Conservation (phyloP, 2,113 vertebrate species). For the Ifrita kowaldi region DNA sequence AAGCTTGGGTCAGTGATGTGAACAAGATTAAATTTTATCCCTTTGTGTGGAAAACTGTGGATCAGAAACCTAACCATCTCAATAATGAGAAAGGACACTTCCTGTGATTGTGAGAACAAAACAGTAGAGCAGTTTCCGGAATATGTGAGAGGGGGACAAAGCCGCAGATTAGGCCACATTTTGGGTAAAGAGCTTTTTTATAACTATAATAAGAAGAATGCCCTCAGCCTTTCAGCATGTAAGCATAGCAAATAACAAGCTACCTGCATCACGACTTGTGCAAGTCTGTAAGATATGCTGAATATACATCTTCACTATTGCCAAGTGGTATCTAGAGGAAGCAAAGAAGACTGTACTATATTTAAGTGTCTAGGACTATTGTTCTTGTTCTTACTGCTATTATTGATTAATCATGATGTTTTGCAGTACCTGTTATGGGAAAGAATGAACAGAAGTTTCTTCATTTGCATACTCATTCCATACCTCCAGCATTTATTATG, state of each 20-base stretch:
- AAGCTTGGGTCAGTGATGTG: background rate
- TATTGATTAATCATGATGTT: background rate
- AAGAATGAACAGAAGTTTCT: background rate
- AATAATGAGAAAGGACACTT: background rate
- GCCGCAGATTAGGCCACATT: background rate
- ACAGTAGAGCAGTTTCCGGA: background rate
- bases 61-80: background rate
- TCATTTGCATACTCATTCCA: background rate
- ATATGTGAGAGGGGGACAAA: background rate
- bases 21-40: background rate
- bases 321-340: background rate
- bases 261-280: background rate
- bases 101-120: background rate
- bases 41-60: background rate
- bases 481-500: background rate
- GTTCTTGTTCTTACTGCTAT: background rate
- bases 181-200: background rate
- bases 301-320: background rate
- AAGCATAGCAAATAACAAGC: background rate
- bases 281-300: rapidly evolving
- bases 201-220: background rate
- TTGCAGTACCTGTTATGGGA: background rate
- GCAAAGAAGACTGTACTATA: background rate
- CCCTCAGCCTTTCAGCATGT: background rate
- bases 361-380: background rate